phyloP scores from a whole-genome alignment of 2,797 vertebrate species.

The Coregonus ussuriensis region DNA sequence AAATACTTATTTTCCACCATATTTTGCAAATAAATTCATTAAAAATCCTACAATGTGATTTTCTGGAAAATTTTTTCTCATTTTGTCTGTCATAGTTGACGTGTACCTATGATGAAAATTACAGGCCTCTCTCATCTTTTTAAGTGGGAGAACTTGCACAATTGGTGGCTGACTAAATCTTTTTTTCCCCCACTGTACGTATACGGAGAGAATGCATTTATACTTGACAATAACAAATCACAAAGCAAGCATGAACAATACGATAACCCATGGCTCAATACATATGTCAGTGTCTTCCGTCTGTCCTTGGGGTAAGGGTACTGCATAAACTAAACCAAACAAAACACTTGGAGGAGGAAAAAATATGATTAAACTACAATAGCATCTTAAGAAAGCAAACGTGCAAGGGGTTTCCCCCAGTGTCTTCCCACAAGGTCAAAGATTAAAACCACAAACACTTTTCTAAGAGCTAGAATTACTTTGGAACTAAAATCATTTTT shows the following conservation, averaged over 20 bases:
- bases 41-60: too few relatives aligned
- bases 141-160: too few relatives aligned
- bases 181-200: too few relatives aligned
- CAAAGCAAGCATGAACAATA: background rate
- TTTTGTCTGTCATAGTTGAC: too few relatives aligned
- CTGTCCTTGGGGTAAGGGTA: constrained; percentile 63
- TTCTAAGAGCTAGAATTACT: background rate
- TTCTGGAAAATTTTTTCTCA: too few relatives aligned
- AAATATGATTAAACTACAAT: constrained; percentile 64
- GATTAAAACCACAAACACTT: constrained; percentile 12
- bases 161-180: too few relatives aligned
- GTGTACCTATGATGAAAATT: too few relatives aligned
- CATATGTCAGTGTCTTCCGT: constrained; percentile 47
- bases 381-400: constrained; percentile 49
- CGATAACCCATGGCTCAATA: constrained; percentile 38
- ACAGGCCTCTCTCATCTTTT: too few relatives aligned
- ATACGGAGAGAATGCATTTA: background rate
- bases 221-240: constrained; percentile 23
- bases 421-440: constrained; percentile 59
- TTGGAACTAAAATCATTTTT: background rate
- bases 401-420: constrained; percentile 62
- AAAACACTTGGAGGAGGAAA: constrained; percentile 74
- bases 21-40: too few relatives aligned
- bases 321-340: constrained; percentile 53
- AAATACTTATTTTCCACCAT: too few relatives aligned